These are phyloP conservation scores for Drosophila nr. perissopoda DNA, from an alignment of 2,888 invertebrate species.

Conservation along the genomic window DNA sequence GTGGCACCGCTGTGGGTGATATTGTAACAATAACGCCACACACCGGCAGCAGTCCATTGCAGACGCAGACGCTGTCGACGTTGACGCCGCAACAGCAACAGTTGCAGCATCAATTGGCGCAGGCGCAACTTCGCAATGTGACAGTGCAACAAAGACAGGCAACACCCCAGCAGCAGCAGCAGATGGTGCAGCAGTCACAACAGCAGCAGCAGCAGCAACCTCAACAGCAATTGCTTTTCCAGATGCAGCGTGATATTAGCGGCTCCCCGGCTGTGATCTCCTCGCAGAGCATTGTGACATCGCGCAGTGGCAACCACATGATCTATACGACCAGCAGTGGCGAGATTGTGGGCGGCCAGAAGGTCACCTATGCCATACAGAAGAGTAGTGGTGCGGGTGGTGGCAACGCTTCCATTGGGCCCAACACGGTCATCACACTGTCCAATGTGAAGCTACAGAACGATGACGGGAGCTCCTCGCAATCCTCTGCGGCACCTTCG, in stretches of 20 bases:
- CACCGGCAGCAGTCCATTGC: slow-evolving; percentile 59
- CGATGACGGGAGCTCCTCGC: slow-evolving; percentile 56
- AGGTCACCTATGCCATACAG: slow-evolving; percentile 80
- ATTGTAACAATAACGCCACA: slow-evolving; percentile 69
- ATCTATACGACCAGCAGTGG: slow-evolving; percentile 81
- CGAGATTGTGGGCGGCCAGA: slow-evolving; percentile 76
- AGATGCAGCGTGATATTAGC: slow-evolving; percentile 79
- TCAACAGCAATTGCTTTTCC: slow-evolving; percentile 74
- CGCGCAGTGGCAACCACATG: slow-evolving; percentile 82
- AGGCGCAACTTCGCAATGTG: slow-evolving; percentile 78
- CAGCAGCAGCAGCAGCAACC: slow-evolving; percentile 65
- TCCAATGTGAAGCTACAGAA: slow-evolving; percentile 82
- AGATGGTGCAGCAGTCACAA: slow-evolving; percentile 56
- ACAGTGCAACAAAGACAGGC: slow-evolving; percentile 74
- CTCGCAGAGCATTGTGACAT: slow-evolving; percentile 51
- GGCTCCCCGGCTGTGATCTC: slow-evolving; percentile 59
- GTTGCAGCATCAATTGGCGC: slow-evolving; percentile 72
- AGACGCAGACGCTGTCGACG: slow-evolving; percentile 62
- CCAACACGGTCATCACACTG: slow-evolving; percentile 81
- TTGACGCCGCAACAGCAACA: slow-evolving; percentile 72
- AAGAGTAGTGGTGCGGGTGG: slow-evolving; percentile 50
- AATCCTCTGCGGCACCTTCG: slow-evolving; percentile 43
- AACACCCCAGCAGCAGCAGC: slow-evolving; percentile 63
- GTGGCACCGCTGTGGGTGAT: slow-evolving; percentile 64
- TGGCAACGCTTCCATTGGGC: slow-evolving; percentile 66